A percentile compares a stretch with the other conserved stretches of the same genome.
phyloP scores from a whole-genome alignment of 1,140 invertebrate genomes.

The Nebria ingens region DNA sequence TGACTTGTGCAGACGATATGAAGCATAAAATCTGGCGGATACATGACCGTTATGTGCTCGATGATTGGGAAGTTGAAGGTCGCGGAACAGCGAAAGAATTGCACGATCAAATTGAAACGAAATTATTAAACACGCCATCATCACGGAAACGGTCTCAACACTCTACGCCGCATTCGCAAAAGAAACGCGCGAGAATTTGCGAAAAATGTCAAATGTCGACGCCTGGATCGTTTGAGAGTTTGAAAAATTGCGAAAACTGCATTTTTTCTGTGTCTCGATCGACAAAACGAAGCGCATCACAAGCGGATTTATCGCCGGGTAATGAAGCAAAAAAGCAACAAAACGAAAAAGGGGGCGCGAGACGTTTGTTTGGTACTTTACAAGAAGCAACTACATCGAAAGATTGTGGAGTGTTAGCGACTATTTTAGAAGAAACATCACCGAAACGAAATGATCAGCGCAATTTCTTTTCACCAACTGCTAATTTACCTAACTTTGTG shows the following conservation, averaged over 20 bases:
- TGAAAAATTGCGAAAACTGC: background rate
- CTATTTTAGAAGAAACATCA: slow-evolving; percentile 11
- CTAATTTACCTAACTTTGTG: slow-evolving; percentile 67
- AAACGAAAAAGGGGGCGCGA: slow-evolving; percentile 20
- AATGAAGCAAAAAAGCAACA: background rate
- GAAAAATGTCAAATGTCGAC: background rate
- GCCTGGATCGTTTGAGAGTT: background rate
- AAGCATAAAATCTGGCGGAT: slow-evolving; percentile 65
- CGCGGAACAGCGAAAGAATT: slow-evolving; percentile 44
- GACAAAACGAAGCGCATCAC: slow-evolving; percentile 25
- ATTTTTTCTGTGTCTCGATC: background rate
- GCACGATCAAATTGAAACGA: background rate
- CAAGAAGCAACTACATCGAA: background rate
- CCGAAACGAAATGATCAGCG: background rate
- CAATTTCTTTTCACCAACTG: slow-evolving; percentile 48
- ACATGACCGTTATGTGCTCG: slow-evolving; percentile 41
- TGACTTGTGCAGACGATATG: slow-evolving; percentile 73
- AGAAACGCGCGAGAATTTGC: background rate
- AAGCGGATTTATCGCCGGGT: slow-evolving; percentile 14
- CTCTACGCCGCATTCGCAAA: background rate
- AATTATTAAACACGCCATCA: background rate
- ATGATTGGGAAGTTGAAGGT: slow-evolving; percentile 38
- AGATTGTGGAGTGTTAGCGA: slow-evolving; percentile 1
- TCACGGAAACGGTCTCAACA: background rate
- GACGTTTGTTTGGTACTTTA: slow-evolving; percentile 33